Percentiles rank a stretch among this genome's conserved stretches.
Evolutionary conservation across 2,113 vertebrate genomes (phyloP).

Genomic region (Hystrix brachyura): DNA sequence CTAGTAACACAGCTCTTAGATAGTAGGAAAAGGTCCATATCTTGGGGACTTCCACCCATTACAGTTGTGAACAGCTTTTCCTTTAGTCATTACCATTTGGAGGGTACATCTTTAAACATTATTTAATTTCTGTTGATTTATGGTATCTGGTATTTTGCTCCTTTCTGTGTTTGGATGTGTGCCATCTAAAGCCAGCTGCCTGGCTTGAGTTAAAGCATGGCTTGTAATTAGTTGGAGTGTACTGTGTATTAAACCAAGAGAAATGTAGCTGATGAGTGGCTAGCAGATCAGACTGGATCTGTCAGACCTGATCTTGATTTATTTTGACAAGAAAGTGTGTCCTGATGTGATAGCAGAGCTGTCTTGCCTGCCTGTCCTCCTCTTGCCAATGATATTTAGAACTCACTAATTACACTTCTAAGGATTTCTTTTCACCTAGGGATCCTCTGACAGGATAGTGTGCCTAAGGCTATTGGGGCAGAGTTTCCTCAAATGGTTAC

Average conservation of each 20-base stretch:
- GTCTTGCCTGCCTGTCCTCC: not conserved
- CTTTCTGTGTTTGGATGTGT: not conserved
- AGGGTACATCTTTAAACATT: not conserved
- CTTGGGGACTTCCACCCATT: too few relatives aligned
- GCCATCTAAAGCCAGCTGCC: not conserved
- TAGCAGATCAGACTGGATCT: not conserved
- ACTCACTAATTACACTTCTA: not conserved
- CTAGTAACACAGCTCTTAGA: not conserved
- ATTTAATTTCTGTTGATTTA: not conserved
- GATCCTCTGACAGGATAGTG: accelerated
- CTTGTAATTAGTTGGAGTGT: not conserved
- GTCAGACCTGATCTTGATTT: not conserved
- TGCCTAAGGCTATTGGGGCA: not conserved
- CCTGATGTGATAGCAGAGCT: not conserved
- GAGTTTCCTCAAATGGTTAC: not conserved
- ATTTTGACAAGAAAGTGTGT: not conserved
- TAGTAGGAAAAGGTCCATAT: not conserved
- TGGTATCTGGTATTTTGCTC: not conserved
- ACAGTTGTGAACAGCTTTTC: not conserved
- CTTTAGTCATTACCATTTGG: not conserved
- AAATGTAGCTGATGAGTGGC: not conserved
- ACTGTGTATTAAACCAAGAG: not conserved
- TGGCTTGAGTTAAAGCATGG: not conserved
- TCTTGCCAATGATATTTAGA: not conserved
- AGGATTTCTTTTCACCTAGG: not conserved